phyloP scores from a whole-genome alignment of 2,888 invertebrate genomes.

The Petrolisthes cinctipes region DNA sequence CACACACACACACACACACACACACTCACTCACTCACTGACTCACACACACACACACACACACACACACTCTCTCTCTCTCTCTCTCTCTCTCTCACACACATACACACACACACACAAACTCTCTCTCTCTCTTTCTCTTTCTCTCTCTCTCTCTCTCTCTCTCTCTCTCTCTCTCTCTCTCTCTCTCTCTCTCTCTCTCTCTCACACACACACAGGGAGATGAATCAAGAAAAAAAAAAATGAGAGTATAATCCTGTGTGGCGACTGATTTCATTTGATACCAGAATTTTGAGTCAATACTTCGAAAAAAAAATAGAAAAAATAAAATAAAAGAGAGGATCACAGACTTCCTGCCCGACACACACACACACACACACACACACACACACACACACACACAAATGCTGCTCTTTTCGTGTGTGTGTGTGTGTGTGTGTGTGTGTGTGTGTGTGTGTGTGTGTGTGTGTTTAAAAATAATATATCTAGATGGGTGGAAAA shows the following conservation, averaged over 20 bases:
- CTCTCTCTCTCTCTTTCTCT: background rate
- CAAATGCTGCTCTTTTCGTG: background rate
- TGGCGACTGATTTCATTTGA: background rate
- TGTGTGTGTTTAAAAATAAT: too few species aligned
- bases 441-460: background rate
- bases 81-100: background rate
- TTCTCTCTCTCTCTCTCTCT: background rate
- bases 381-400: constrained; percentile 1
- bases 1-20: too few species aligned
- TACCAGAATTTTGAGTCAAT: too few species aligned
- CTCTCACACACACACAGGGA: background rate
- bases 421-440: background rate
- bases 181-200: constrained; percentile 19
- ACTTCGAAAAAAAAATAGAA: too few species aligned
- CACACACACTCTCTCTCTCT: too few species aligned
- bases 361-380: constrained; percentile 1
- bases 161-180: background rate
- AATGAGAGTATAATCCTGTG: constrained; percentile 13
- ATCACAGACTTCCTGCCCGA: background rate
- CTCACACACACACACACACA: too few species aligned
- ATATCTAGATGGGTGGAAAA: too few species aligned
- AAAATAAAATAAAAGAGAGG: too few species aligned
- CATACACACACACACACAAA: constrained; percentile 11
- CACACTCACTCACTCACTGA: too few species aligned
- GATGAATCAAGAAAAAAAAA: constrained; percentile 10